Percentiles rank a stretch among this genome's conserved stretches.
Evolutionary conservation across 2,797 vertebrate species (phyloP).

Genomic region (Sardinella longiceps): DNA sequence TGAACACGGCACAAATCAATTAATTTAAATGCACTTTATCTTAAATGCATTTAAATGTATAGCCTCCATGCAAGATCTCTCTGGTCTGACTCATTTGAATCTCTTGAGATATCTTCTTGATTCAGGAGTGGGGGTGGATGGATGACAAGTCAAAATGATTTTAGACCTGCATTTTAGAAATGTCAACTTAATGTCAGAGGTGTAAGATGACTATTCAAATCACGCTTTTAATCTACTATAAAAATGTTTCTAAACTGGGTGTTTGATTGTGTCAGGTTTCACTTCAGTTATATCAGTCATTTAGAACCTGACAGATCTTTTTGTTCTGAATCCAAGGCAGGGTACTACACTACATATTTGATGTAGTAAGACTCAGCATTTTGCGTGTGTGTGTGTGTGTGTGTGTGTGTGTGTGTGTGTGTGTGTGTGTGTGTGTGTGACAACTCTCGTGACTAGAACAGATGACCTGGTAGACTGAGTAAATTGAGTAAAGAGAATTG

Average conservation of each 20-base stretch:
- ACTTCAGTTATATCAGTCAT: conserved; percentile 66
- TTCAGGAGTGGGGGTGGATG: neutral
- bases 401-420: neutral
- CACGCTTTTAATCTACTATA: conserved; percentile 38
- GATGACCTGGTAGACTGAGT: too few relatives aligned
- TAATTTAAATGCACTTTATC: neutral
- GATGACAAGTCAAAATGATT: conserved; percentile 51
- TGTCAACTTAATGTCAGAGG: conserved; percentile 65
- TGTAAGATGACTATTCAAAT: conserved; percentile 43
- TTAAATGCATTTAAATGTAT: neutral
- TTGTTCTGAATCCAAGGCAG: conserved; percentile 61
- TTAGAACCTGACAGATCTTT: conserved; percentile 67
- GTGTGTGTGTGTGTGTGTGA: neutral
- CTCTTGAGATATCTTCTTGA: neutral
- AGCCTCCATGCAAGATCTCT: neutral
- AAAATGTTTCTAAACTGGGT: conserved; percentile 59
- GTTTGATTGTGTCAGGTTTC: conserved; percentile 52
- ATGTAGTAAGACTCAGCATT: conserved; percentile 55
- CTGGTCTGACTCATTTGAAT: neutral
- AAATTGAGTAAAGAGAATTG: too few relatives aligned
- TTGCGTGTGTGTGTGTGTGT: neutral
- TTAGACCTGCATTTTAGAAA: conserved; percentile 58
- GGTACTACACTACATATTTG: conserved; percentile 15
- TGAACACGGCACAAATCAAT: neutral
- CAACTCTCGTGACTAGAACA: neutral